Conservation (phyloP, 1,140 invertebrate species). For the Camponotus vicinus region DNA sequence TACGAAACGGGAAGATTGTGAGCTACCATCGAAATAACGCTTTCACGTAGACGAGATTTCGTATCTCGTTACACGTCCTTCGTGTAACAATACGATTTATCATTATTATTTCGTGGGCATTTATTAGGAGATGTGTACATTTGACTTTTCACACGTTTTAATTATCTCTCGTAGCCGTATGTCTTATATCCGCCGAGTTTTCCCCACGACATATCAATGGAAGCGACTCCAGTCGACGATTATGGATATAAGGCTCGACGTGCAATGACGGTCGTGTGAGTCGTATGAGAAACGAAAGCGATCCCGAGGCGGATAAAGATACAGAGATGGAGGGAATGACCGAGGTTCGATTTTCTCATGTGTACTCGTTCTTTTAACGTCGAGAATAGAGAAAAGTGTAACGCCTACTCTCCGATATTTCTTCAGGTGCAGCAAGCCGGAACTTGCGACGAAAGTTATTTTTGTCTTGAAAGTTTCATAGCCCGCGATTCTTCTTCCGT, state of each 20-base stretch:
- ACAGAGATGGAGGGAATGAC: background rate
- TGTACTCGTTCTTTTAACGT: background rate
- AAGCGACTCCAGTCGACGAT: slow-evolving; percentile 20
- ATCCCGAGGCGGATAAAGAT: background rate
- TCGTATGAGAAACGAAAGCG: background rate
- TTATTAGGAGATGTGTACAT: too few relatives aligned
- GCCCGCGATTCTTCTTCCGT: slow-evolving; percentile 22
- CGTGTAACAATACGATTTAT: background rate
- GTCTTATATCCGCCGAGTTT: slow-evolving; percentile 47
- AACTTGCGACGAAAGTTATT: slow-evolving; percentile 37
- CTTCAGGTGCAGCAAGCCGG: slow-evolving; percentile 7
- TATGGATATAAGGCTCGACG: slow-evolving; percentile 38
- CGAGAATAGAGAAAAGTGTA: background rate
- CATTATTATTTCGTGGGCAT: background rate
- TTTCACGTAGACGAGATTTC: background rate
- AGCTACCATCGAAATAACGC: background rate
- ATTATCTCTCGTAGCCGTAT: background rate
- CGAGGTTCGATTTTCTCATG: background rate
- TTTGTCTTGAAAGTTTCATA: slow-evolving; percentile 41
- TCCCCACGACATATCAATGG: slow-evolving; percentile 51
- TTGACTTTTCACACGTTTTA: background rate
- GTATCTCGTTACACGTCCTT: background rate
- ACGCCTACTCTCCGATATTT: slow-evolving; percentile 18
- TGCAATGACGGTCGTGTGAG: slow-evolving; percentile 30
- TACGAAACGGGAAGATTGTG: background rate